Percentiles rank a stretch among this genome's conserved stretches.
These are phyloP conservation scores for Solenopsis fugax DNA, from an alignment of 1,140 invertebrate species.

Conservation along the genomic window DNA sequence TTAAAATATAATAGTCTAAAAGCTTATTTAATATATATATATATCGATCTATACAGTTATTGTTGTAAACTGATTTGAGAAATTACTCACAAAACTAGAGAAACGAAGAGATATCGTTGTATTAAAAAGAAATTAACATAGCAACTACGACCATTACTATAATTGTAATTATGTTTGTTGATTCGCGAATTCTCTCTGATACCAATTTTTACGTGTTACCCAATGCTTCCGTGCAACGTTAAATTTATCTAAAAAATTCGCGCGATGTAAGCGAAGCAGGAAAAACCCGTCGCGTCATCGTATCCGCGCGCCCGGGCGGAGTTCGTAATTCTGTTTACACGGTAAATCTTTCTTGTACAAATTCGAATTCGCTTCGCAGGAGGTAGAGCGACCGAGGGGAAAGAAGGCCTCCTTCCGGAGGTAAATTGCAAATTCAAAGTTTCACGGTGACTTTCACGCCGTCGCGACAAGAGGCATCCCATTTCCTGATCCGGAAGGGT, in stretches of 20 bases:
- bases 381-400: conserved; percentile 1
- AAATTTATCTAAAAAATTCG: conserved; percentile 24
- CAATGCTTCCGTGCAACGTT: neutral
- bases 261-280: conserved; percentile 23
- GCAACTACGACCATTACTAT: neutral
- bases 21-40: neutral
- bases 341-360: conserved; percentile 68
- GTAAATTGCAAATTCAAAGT: conserved; percentile 73
- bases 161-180: neutral
- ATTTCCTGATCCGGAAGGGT: conserved; percentile 37
- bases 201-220: neutral
- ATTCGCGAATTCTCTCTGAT: neutral
- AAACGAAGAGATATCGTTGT: neutral
- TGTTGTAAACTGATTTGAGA: neutral
- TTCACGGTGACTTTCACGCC: conserved; percentile 65
- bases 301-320: conserved; percentile 38
- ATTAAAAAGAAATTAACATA: neutral
- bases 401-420: conserved; percentile 15
- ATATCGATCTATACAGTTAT: neutral
- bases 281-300: conserved; percentile 42
- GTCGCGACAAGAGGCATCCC: conserved; percentile 38
- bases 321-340: conserved; percentile 74
- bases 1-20: neutral
- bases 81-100: conserved; percentile 1
- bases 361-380: conserved; percentile 68